Conservation (phyloP, 2,113 vertebrate species). For the Xiphias gladius region DNA sequence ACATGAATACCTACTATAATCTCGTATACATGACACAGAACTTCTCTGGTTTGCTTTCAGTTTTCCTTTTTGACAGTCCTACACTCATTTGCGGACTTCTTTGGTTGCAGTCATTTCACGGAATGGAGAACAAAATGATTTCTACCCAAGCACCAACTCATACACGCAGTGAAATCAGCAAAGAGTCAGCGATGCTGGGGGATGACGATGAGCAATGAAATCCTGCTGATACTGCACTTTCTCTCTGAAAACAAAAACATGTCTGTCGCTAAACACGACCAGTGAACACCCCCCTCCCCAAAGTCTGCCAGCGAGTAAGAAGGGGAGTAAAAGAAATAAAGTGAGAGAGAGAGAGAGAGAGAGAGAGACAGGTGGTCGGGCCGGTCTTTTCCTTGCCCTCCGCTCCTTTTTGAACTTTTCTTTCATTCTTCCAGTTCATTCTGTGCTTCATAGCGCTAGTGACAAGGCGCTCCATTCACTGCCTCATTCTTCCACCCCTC, state of each 20-base stretch:
- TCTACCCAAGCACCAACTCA: not conserved
- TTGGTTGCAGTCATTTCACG: not conserved
- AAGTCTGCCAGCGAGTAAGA: slow-evolving; percentile 72
- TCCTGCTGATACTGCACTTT: slow-evolving; percentile 77
- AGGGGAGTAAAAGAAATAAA: slow-evolving; percentile 71
- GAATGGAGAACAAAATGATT: not conserved
- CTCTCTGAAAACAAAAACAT: slow-evolving; percentile 73
- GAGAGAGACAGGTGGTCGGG: slow-evolving; percentile 86
- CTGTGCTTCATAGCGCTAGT: slow-evolving; percentile 81
- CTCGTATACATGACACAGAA: not conserved
- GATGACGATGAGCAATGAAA: slow-evolving; percentile 68
- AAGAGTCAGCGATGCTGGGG: slow-evolving; percentile 16
- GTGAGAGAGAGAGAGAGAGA: slow-evolving; percentile 55
- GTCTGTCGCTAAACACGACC: slow-evolving; percentile 70
- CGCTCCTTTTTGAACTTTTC: slow-evolving; percentile 86
- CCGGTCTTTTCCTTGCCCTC: slow-evolving; percentile 82
- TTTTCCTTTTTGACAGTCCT: not conserved
- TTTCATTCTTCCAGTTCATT: slow-evolving; percentile 87
- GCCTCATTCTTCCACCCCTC: slow-evolving; percentile 82
- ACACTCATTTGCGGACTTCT: not conserved
- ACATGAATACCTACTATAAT: too few species aligned
- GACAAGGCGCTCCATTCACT: slow-evolving; percentile 87
- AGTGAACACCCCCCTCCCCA: slow-evolving; percentile 33
- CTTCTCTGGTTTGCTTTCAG: not conserved
- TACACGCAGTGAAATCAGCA: not conserved